Base-by-base conservation (phyloP, 2,797 vertebrate species). In the Eremophila alpestris region DNA sequence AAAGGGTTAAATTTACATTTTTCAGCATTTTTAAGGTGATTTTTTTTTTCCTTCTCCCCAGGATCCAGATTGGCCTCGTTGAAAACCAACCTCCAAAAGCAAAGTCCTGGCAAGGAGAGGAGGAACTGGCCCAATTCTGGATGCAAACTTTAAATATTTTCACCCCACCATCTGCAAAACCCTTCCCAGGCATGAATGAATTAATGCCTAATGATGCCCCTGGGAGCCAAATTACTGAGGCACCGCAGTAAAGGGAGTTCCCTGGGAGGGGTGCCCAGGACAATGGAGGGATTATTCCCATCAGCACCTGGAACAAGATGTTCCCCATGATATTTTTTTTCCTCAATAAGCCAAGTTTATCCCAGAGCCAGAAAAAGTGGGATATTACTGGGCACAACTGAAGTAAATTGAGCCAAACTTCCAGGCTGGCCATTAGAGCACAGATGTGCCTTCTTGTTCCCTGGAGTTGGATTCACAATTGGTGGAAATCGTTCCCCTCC, bases 201-300 rank as follows among this genome's bases (percentile, higher is more conserved):
- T 89, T 73, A 63, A 45, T 81, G 36, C 9, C 34, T 41, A 13
- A 19, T 17, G 21, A 83, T 21, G 58, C 10, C 34, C 49, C n/a
- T 19, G 34, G 36, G 43, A 92, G 48, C 8, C 36, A 69, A 80
- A 85, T 68, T 46, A 43, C 54, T 27, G 46, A 83, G 8, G 38
- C 80, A 32, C 27, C 54, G 55, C 46, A 27, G 46, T 75, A 75
- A 77, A 93, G 78, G 94, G 87, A 92, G 87, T 89, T 95, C 84
- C 92, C 65, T 89, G 73, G 73, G 48, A 91, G 46, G 86, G 40
- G 40, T 55, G 64, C 43, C 64, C 18, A 38, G 75, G 82, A 93
- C 90, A 83, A 78, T 65, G 55, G 68, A 56, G 41, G 62, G 23
- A 81, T 95, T 69, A 59, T 49, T 93, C 54, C 65, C 38, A 22